Percentiles rank a stretch among this genome's conserved stretches.
Evolutionary conservation across 2,797 vertebrate species (phyloP).

Genomic region (Thamnophis elegans): DNA sequence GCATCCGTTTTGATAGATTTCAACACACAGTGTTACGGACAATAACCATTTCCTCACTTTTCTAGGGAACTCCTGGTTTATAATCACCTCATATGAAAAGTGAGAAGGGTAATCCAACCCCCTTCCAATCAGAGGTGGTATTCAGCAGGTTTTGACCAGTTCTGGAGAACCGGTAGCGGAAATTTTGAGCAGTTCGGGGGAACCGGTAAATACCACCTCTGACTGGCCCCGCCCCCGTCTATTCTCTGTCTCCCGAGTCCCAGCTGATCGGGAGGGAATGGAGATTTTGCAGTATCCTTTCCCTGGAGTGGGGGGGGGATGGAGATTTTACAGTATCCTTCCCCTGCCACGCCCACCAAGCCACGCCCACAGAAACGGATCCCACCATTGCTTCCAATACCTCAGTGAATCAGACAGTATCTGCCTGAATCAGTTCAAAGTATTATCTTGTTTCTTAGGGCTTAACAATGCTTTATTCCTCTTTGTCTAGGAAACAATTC

Average conservation of each 20-base stretch:
- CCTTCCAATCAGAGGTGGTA: neutral
- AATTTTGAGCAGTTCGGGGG: no score
- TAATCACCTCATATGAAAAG: neutral
- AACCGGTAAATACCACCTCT: no score
- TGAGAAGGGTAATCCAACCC: neutral
- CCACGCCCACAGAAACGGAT: no score
- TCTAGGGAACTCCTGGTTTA: neutral
- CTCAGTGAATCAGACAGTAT: neutral
- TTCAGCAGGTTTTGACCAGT: no score
- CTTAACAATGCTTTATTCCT: neutral
- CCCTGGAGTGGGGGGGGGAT: no score
- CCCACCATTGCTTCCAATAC: neutral
- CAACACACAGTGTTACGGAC: neutral
- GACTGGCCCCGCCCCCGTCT: no score
- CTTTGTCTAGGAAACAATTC: neutral
- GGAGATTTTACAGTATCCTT: no score
- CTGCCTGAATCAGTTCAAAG: neutral
- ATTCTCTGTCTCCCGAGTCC: no score
- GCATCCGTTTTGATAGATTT: neutral
- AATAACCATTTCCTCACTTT: neutral
- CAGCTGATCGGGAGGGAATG: no score
- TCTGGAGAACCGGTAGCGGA: no score
- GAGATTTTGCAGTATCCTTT: no score
- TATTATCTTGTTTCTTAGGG: neutral
- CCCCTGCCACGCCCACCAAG: no score